A percentile compares a stretch with the other conserved stretches of the same genome.
These are phyloP conservation scores for Coendou prehensilis DNA, from an alignment of 2,797 vertebrate species.

Conservation along the genomic window DNA sequence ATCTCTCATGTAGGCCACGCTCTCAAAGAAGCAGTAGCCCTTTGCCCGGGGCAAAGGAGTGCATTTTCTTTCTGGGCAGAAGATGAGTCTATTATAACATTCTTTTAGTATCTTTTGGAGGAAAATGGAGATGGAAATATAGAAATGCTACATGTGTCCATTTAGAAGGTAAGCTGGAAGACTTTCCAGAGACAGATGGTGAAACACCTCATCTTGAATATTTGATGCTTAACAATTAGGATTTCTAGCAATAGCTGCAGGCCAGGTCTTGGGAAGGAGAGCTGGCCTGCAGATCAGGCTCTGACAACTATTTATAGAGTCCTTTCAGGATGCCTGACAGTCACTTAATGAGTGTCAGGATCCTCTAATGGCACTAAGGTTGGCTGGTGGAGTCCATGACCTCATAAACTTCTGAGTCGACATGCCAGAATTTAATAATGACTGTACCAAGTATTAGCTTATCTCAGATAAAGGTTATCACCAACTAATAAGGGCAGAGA, in stretches of 20 bases:
- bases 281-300: not conserved
- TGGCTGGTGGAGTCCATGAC: not conserved
- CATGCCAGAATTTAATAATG: not conserved
- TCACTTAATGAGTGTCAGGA: not conserved
- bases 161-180: not conserved
- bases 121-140: not conserved
- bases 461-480: not conserved
- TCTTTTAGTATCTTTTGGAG: not conserved
- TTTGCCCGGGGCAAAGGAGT: not conserved
- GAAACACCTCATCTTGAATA: not conserved
- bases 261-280: not conserved
- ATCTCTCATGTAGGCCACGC: conserved; percentile 1
- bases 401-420: not conserved
- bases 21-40: not conserved
- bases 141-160: not conserved
- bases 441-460: not conserved
- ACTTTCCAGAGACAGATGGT: not conserved
- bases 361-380: not conserved
- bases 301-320: not conserved
- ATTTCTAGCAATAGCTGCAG: not conserved
- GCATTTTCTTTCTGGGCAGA: not conserved
- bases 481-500: not conserved
- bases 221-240: not conserved
- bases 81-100: not conserved
- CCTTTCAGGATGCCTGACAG: not conserved